Base-by-base conservation (phyloP, 1,140 invertebrate species). In the Ips nitidus region DNA sequence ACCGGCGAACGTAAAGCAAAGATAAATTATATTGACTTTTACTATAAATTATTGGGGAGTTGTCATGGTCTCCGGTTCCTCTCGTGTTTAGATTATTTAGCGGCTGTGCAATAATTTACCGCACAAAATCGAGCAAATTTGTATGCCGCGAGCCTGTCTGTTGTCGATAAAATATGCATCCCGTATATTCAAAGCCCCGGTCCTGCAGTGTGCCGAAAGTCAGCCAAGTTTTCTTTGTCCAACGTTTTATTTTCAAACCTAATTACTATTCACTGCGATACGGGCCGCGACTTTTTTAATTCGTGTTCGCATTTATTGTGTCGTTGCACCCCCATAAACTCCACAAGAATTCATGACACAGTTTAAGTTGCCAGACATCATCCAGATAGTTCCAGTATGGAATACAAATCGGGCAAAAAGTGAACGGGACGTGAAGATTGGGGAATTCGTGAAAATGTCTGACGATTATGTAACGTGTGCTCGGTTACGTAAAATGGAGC, bases 141-240 rank as follows among this genome's bases (percentile, higher is more conserved):
- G 60, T 62, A 62, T 62, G 41, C 60, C 60, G 60, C 41, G 22
- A 52, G 43, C 43, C 60, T 62, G 60, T 62, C 60, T 62, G 60
- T 62, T 50, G 42, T 62, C 60, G 60, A 62, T 62, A 62, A 62
- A 62, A 62, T 62, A 62, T 62, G 60, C 60, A 62, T n/a, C 60
- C 39, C 60, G 60, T 50, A 22, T 22, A 62, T 47, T 62, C 60
- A 40, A 45, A 5, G 4, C 45, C 37, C 52, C 5, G n/a, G 52
- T 37, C 36, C 37, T 59, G 41, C 57, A 59, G 57, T 59, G 42
- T 59, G 57, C 38, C 42, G 57, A n/a, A 56, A 56, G 53, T 7
- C 38, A 56, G 22, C 45, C 22, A 22, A 50, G 45, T 22, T 50
- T 50, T 22, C 45, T 50, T 50, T 50, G 45, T 50, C 7, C 45